A percentile compares a stretch with the other conserved stretches of the same genome.
Conservation (phyloP, 2,113 vertebrate genomes). For the Struthio camelus region DNA sequence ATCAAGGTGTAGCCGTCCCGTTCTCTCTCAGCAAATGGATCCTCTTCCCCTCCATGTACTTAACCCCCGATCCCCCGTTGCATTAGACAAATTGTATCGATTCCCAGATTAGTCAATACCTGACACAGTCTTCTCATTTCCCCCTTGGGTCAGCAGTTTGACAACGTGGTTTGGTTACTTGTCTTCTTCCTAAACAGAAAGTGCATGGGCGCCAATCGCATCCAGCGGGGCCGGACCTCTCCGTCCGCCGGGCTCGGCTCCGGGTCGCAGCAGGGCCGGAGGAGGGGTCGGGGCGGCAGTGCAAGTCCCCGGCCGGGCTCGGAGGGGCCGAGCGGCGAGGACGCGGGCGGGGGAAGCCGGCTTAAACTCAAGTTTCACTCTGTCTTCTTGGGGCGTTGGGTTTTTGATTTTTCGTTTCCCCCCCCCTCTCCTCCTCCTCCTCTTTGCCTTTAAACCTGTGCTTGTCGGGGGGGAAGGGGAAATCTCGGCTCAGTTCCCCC, state of each 20-base stretch:
- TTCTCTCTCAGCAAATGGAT: conserved; percentile 10
- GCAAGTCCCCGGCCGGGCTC: conserved; percentile 35
- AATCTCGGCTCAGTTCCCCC: conserved; percentile 62
- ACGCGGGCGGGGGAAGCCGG: neutral
- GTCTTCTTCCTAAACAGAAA: conserved; percentile 43
- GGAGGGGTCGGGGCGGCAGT: conserved; percentile 12
- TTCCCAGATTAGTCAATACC: conserved; percentile 44
- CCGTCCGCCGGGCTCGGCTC: conserved; percentile 4
- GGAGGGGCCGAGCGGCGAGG: neutral
- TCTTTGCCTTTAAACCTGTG: conserved; percentile 69
- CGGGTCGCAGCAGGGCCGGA: conserved; percentile 40
- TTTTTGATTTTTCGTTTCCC: neutral
- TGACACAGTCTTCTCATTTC: conserved; percentile 57
- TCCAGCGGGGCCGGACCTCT: conserved; percentile 11
- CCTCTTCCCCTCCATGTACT: conserved; percentile 25
- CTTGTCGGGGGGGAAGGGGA: conserved; percentile 60
- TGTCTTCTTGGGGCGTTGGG: conserved; percentile 50
- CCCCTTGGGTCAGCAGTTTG: conserved; percentile 49
- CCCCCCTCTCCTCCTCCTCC: neutral
- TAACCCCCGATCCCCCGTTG: conserved; percentile 52
- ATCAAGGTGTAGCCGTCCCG: conserved; percentile 56
- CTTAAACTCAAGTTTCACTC: conserved; percentile 48
- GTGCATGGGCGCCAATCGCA: conserved; percentile 56
- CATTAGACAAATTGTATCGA: conserved; percentile 68
- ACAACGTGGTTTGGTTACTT: conserved; percentile 55